Evolutionary conservation across 2,113 vertebrate genomes (phyloP), one percentile per base, ranked within the genome.

Genomic region (Calonectris borealis): DNA sequence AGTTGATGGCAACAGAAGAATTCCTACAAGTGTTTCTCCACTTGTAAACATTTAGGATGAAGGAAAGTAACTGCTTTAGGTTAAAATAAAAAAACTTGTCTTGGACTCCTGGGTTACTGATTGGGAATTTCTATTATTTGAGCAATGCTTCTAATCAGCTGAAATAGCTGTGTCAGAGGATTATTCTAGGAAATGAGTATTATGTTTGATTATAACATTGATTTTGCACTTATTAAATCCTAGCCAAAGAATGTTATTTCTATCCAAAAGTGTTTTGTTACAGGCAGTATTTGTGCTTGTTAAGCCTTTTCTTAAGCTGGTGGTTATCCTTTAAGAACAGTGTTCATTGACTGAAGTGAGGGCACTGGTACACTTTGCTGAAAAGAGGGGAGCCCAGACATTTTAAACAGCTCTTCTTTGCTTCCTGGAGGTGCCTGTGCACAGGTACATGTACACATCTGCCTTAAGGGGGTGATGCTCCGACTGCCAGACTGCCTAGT

Each of bases 211-310:
- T 93, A 88, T 94, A 96, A 82, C 94, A 96, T 84, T 96, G 96
- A 91, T 97, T 97, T 96, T 10, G 4, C 94, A 95, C 80, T 95
- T 96, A 96, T 96, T 96, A 97, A 96, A 89, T 91, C 46, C 69
- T 66, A 89, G 60, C 51, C 4, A 10, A 93, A 91, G 70, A 93
- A 96, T 86, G 92, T 96, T 93, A 78, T 86, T 91, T 94, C 78
- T 91, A 16, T 91, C 60, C 38, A 15, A 11, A 91, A 94, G 75
- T 72, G 80, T 87, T 95, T 94, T 91, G 94, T 95, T 94, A 55
- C 18, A 78, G 85, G 44, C 70, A 44, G 90, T 25, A 13, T 83
- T 96, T 93, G 66, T 89, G 88, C 80, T 91, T 92, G 85, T 88
- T 96, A 95, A 97, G 86, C 73, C 77, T 89, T 70, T 70, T 88